These are phyloP conservation scores for Caprella mutica DNA, from an alignment of 2,888 invertebrate genomes.

Conservation along the genomic window DNA sequence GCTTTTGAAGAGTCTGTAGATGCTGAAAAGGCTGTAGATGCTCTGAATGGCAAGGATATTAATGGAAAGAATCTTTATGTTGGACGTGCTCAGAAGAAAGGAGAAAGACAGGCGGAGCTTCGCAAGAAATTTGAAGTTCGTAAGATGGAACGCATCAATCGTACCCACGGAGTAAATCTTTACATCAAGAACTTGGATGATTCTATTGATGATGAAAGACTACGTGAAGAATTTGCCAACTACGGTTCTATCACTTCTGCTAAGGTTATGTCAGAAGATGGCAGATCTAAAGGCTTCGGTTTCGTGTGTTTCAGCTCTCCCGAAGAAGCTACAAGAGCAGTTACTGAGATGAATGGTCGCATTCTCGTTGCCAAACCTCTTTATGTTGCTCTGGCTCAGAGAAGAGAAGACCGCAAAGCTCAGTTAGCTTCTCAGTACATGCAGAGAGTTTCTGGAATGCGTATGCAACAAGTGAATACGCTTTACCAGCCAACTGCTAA, in stretches of 20 bases:
- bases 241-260: conserved; percentile 98
- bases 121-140: conserved; percentile 92
- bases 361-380: conserved; percentile 94
- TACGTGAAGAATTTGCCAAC: conserved; percentile 86
- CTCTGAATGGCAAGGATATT: conserved; percentile 64
- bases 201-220: conserved; percentile 88
- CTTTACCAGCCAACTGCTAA: conserved; percentile 76
- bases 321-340: conserved; percentile 97
- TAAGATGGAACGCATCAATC: conserved; percentile 80
- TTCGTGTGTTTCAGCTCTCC: conserved; percentile 97
- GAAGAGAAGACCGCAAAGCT: conserved; percentile 97
- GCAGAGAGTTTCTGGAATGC: conserved; percentile 67
- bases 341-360: conserved; percentile 97
- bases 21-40: conserved; percentile 84
- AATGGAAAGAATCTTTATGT: conserved; percentile 62
- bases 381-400: conserved; percentile 96
- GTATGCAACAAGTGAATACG: conserved; percentile 70
- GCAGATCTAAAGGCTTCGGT: conserved; percentile 69
- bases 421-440: conserved; percentile 97
- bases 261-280: conserved; percentile 52
- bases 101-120: conserved; percentile 90
- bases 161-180: conserved; percentile 81
- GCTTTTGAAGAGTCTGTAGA: conserved; percentile 93
- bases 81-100: conserved; percentile 96
- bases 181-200: conserved; percentile 99